These are phyloP conservation scores for Hiodon tergisus DNA, from an alignment of 2,113 vertebrate species.

Conservation along the genomic window DNA sequence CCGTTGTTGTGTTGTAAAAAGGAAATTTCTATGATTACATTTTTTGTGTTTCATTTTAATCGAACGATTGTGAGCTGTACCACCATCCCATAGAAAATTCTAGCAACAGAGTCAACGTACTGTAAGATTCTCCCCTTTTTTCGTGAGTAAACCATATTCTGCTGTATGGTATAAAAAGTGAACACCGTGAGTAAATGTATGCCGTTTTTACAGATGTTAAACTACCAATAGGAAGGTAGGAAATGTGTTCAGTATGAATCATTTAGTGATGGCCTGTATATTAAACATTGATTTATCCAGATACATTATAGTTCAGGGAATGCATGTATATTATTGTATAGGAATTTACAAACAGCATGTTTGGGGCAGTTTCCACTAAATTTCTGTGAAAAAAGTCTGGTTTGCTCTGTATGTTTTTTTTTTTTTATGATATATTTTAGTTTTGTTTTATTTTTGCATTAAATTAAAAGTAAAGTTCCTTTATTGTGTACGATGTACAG, in stretches of 20 bases:
- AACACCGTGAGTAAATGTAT: constrained; percentile 14
- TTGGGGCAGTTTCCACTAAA: constrained; percentile 7
- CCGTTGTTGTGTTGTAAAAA: constrained; percentile 27
- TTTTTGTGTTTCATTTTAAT: constrained; percentile 59
- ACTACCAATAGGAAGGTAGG: background rate
- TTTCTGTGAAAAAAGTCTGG: constrained; percentile 3
- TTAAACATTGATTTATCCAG: constrained; percentile 8
- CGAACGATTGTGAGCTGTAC: constrained; percentile 37
- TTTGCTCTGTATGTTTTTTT: background rate
- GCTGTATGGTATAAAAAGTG: constrained; percentile 30
- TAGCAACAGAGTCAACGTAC: background rate
- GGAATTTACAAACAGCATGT: constrained; percentile 25
- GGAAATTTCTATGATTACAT: constrained; percentile 38
- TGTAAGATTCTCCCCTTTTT: constrained; percentile 1
- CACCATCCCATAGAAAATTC: background rate
- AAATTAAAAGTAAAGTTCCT: background rate
- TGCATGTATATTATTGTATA: constrained; percentile 31
- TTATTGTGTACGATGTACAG: constrained; percentile 6
- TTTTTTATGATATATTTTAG: constrained; percentile 10
- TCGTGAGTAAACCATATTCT: no score
- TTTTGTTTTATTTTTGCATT: constrained; percentile 7
- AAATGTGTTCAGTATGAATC: background rate
- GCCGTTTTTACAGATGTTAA: background rate
- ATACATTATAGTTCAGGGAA: constrained; percentile 13
- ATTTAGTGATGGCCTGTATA: constrained; percentile 4